These are phyloP conservation scores for Sebastes fasciatus DNA, from an alignment of 2,113 vertebrate genomes.

Conservation along the genomic window DNA sequence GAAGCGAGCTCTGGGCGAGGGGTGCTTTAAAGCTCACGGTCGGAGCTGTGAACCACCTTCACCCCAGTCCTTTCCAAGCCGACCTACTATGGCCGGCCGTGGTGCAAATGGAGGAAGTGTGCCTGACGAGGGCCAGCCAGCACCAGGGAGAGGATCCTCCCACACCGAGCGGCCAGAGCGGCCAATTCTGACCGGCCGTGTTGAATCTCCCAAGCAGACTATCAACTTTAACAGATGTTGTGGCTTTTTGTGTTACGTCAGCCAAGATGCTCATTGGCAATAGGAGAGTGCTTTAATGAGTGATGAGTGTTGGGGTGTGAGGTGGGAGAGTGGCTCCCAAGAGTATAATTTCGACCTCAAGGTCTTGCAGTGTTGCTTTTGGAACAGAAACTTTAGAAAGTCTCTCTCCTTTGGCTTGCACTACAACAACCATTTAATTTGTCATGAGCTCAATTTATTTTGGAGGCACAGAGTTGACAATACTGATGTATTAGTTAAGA, in stretches of 20 bases:
- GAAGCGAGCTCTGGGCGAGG: too few relatives aligned
- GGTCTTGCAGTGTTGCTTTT: background rate
- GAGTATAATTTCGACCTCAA: background rate
- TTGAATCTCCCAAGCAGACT: too few relatives aligned
- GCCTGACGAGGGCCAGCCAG: too few relatives aligned
- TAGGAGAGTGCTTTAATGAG: background rate
- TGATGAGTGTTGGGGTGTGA: background rate
- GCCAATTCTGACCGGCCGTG: too few relatives aligned
- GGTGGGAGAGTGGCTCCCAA: rapidly evolving
- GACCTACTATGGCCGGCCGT: too few relatives aligned
- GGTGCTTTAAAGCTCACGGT: too few relatives aligned
- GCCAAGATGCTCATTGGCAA: background rate
- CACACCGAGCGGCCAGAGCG: too few relatives aligned
- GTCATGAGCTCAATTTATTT: background rate
- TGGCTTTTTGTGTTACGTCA: background rate
- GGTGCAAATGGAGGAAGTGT: too few relatives aligned
- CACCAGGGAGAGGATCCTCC: too few relatives aligned
- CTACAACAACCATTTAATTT: background rate
- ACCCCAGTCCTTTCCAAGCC: too few relatives aligned
- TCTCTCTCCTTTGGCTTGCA: background rate
- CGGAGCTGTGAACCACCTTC: too few relatives aligned
- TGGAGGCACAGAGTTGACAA: background rate
- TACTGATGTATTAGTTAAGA: background rate
- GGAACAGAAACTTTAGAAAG: background rate
- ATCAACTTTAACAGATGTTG: background rate